Conservation (phyloP, 2,113 vertebrate genomes). For the Gambusia holbrooki region DNA sequence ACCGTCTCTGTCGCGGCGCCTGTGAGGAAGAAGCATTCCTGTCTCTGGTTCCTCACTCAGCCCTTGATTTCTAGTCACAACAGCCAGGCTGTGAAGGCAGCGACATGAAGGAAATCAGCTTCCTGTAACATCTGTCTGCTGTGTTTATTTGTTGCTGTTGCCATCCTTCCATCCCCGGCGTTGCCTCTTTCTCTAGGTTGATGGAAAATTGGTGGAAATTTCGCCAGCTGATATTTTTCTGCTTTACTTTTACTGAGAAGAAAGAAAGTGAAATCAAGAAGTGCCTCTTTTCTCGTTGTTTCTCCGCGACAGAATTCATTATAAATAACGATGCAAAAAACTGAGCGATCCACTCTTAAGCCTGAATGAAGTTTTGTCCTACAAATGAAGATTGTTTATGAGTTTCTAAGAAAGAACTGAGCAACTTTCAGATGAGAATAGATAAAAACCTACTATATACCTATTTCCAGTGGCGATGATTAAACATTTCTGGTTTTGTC, state of each 20-base stretch:
- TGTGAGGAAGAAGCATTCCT: neutral
- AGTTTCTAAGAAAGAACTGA: neutral
- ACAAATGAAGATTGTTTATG: constrained; percentile 5
- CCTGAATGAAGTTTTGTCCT: constrained; percentile 20
- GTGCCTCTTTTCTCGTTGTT: constrained; percentile 34
- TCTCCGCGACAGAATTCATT: constrained; percentile 17
- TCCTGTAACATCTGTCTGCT: neutral
- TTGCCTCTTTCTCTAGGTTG: constrained; percentile 47
- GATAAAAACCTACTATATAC: neutral
- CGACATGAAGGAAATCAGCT: constrained; percentile 33
- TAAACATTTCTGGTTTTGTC: constrained; percentile 17
- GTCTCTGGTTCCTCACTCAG: constrained; percentile 22
- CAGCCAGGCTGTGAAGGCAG: constrained; percentile 4
- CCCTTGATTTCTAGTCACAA: constrained; percentile 18
- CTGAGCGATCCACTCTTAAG: constrained; percentile 20
- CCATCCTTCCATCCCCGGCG: constrained; percentile 16
- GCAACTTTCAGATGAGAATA: neutral
- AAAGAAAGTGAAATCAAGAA: constrained; percentile 20
- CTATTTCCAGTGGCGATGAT: constrained; percentile 16
- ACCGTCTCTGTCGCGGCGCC: constrained; percentile 20
- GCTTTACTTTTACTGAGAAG: neutral
- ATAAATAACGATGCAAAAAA: constrained; percentile 29
- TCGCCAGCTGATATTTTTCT: constrained; percentile 1
- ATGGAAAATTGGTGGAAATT: constrained; percentile 57
- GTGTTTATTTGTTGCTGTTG: constrained; percentile 1